Percentiles rank a stretch among this genome's conserved stretches.
Conservation (phyloP, 2,797 vertebrate genomes). For the Pseudochirops cupreus region DNA sequence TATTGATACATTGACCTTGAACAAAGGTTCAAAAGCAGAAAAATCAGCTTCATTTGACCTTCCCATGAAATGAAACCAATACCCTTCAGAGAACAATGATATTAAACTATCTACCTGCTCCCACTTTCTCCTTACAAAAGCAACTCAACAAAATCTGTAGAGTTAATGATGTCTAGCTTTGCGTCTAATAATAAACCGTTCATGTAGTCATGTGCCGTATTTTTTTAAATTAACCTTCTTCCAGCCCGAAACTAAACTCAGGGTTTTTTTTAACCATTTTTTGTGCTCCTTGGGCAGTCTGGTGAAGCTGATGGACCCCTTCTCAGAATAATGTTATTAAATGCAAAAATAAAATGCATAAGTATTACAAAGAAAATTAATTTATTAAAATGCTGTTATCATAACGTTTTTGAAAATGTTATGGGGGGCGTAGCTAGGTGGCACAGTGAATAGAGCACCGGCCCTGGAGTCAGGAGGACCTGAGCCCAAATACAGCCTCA, state of each 20-base stretch:
- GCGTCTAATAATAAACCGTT: too few species aligned
- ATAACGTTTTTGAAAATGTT: background rate
- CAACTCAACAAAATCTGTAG: background rate
- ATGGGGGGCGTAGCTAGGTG: background rate
- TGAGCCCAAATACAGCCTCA: too few species aligned
- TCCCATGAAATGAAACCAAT: background rate
- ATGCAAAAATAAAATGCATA: background rate
- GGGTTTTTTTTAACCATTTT: background rate
- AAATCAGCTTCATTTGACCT: background rate
- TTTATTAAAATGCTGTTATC: background rate
- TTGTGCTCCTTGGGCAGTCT: background rate
- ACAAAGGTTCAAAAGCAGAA: background rate
- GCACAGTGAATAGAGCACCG: too few species aligned
- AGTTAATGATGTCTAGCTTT: background rate
- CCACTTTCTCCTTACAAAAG: background rate
- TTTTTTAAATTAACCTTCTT: background rate
- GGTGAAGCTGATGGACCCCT: background rate
- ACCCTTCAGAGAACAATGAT: background rate
- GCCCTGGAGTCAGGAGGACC: too few species aligned
- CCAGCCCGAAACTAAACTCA: background rate
- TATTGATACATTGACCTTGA: background rate
- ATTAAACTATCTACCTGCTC: background rate
- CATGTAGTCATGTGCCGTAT: rapidly evolving
- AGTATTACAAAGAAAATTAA: background rate
- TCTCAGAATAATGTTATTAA: background rate